phyloP scores from a whole-genome alignment of 2,113 vertebrate species.

The Indri indri region DNA sequence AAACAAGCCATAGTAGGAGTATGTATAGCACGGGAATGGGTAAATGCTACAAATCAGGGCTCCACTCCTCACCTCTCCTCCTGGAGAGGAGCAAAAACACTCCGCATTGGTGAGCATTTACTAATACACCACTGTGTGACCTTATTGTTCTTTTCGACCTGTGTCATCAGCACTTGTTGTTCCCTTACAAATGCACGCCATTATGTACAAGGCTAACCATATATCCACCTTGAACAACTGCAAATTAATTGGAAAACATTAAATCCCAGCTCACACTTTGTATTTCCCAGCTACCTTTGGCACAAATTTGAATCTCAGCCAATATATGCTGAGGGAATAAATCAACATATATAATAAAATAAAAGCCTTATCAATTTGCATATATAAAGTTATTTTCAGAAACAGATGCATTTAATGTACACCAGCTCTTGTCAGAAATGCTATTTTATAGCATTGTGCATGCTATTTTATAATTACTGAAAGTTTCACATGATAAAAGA shows the following conservation, averaged over 20 bases:
- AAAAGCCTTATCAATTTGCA: background rate
- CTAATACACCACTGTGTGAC: rapidly evolving
- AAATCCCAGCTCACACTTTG: background rate
- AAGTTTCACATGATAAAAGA: background rate
- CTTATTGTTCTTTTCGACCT: background rate
- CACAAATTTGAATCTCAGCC: background rate
- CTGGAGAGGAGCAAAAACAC: background rate
- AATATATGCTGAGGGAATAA: background rate
- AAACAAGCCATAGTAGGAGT: no score
- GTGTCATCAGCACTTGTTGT: rapidly evolving
- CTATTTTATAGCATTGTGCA: background rate
- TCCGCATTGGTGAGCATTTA: background rate
- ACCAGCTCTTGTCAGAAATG: background rate
- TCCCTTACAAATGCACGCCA: background rate
- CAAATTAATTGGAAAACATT: background rate
- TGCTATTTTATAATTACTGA: background rate
- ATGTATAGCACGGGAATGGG: background rate
- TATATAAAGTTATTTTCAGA: background rate
- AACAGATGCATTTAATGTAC: background rate
- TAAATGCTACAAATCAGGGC: background rate
- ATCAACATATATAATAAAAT: background rate
- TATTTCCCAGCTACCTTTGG: background rate
- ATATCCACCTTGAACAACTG: background rate
- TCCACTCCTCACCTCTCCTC: rapidly evolving
- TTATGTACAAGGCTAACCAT: background rate